Base-by-base conservation (phyloP, 35 echinoderm and acorn worm genomes). In the Acanthaster planci region DNA sequence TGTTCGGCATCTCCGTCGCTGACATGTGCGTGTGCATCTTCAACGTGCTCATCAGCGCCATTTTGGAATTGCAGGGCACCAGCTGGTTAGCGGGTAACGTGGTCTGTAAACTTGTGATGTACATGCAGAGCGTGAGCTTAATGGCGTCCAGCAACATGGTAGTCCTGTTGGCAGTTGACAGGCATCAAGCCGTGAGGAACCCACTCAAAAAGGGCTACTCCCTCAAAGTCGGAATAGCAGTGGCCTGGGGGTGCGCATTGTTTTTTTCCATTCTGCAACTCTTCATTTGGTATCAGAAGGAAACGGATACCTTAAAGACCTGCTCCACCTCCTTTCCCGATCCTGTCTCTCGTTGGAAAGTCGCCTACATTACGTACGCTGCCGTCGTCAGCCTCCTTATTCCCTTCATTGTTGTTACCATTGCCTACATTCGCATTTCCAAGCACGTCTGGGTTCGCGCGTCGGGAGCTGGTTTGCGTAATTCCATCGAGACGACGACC, bases 131-230 rank as follows among this genome's bases (percentile, higher is more conserved):
- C 42, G 81, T 86, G 10, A 79, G 89, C 2, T 60, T 99, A 38
- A 99, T 94, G 92, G 91, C 96, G 15, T 99, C 96, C 30, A 99
- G 88, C 57, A 91, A 93, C 75, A 88, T 94, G 82, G 76, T 99
- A 37, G 89, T 99, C 17, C 67, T 99, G 14, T 82, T 99, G 7
- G 91, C 96, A 8, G 55, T 94, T 3, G 96, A 99, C 59, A 77
- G 96, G 35, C 96, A 99, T 58, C 93, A 91, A 78, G 96, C 96
- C 5, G 89, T 99, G 16, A 47, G 92, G 15, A 99, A 86, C 30
- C 96, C 96, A 0, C 77, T 99, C 31, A 94, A 91, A 30, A 86
- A 90, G 34, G 87, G 79, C 37, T 90, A 88, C 19, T 85, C 88
- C 16, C 76, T 87, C 0, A 57, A 53, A 19, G 32, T 56, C 14